phyloP scores from a whole-genome alignment of 2,888 invertebrate genomes.

The Sarcophaga variegata region DNA sequence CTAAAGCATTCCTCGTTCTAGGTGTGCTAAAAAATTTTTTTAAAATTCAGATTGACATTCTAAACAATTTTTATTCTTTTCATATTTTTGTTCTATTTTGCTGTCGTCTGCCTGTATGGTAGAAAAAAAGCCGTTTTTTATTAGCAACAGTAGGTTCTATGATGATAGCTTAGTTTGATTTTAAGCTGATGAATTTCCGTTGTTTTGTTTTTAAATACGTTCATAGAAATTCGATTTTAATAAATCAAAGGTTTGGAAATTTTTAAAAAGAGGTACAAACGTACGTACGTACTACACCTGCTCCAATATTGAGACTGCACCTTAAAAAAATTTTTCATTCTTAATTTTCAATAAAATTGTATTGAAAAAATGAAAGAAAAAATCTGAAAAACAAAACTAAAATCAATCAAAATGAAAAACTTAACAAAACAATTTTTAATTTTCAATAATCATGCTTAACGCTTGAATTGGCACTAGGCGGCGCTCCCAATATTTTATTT shows the following conservation, averaged over 20 bases:
- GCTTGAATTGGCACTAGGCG: slow-evolving; percentile 76
- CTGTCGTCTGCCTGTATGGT: too few relatives aligned
- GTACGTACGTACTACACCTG: slow-evolving; percentile 46
- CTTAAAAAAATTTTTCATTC: slow-evolving; percentile 41
- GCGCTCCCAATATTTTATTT: slow-evolving; percentile 76
- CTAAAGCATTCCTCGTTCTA: too few relatives aligned
- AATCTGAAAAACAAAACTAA: slow-evolving; percentile 22
- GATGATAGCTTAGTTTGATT: too few relatives aligned
- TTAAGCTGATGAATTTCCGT: slow-evolving; percentile 57
- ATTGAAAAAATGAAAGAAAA: not conserved
- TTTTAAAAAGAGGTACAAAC: too few relatives aligned
- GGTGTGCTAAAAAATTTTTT: too few relatives aligned
- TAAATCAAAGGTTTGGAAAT: slow-evolving; percentile 43
- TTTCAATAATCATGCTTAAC: slow-evolving; percentile 78
- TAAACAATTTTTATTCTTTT: too few relatives aligned
- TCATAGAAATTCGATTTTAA: slow-evolving; percentile 54
- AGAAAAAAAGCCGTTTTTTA: too few relatives aligned
- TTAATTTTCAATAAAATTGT: slow-evolving; percentile 34
- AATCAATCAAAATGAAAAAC: slow-evolving; percentile 67
- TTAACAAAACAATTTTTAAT: slow-evolving; percentile 73
- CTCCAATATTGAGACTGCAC: slow-evolving; percentile 64
- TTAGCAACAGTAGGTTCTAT: too few relatives aligned
- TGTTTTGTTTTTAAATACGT: slow-evolving; percentile 9
- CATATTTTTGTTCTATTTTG: too few relatives aligned
- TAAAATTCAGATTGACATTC: too few relatives aligned